phyloP scores from a whole-genome alignment of 2,797 vertebrate genomes.

The Phrynocephalus guinanensis region DNA sequence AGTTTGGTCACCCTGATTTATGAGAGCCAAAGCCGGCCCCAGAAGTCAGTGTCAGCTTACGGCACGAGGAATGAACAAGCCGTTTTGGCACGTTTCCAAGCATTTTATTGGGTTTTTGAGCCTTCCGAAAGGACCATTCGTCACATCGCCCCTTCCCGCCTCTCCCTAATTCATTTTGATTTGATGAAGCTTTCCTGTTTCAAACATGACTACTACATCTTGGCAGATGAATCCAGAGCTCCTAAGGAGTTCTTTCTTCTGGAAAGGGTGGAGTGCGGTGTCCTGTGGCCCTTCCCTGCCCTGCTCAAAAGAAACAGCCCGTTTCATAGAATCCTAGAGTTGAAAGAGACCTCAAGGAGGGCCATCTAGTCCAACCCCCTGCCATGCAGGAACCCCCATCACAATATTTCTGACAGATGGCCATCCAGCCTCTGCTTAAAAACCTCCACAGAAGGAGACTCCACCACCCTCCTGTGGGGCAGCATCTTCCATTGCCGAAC shows the following conservation, averaged over 20 bases:
- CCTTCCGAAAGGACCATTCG: constrained; percentile 31
- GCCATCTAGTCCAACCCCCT: too few relatives aligned
- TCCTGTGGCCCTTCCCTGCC: too few relatives aligned
- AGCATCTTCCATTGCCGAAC: too few relatives aligned
- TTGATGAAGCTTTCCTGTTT: not conserved
- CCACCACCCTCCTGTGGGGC: too few relatives aligned
- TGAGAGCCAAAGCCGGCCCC: constrained; percentile 16
- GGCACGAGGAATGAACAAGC: constrained; percentile 36
- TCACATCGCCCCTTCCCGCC: constrained; percentile 22
- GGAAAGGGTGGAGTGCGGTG: too few relatives aligned
- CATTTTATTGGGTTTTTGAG: not conserved
- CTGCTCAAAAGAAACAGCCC: too few relatives aligned
- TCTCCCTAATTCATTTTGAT: constrained; percentile 21
- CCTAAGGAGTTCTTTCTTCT: not conserved
- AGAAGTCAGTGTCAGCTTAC: not conserved
- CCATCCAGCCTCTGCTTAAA: too few relatives aligned
- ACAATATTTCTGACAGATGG: too few relatives aligned
- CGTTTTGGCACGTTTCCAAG: constrained; percentile 69
- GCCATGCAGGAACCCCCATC: too few relatives aligned
- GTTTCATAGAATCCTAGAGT: too few relatives aligned
- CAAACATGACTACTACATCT: not conserved
- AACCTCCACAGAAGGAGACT: too few relatives aligned
- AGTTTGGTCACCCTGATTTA: constrained; percentile 40
- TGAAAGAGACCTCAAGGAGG: too few relatives aligned
- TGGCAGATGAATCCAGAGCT: not conserved